These are phyloP conservation scores for Apomyelois bistriatella DNA, from an alignment of 2,888 invertebrate genomes.

Conservation along the genomic window DNA sequence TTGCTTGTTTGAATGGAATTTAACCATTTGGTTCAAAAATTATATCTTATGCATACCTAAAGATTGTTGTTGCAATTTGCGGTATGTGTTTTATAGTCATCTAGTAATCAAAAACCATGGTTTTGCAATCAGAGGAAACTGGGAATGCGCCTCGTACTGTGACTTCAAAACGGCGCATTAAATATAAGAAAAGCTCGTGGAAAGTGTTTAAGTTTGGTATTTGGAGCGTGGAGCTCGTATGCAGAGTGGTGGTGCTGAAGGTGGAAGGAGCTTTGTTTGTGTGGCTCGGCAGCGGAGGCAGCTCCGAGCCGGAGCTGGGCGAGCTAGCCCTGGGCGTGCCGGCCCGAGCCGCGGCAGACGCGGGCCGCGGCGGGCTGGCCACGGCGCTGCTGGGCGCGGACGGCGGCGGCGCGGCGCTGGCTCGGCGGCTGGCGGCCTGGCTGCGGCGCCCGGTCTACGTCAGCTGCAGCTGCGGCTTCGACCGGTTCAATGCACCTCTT, in stretches of 20 bases:
- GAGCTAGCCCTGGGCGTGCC: constrained; percentile 46
- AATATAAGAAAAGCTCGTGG: constrained; percentile 51
- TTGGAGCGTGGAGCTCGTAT: constrained; percentile 46
- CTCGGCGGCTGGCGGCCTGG: constrained; percentile 40
- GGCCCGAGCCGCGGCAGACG: constrained; percentile 19
- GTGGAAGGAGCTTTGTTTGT: constrained; percentile 49
- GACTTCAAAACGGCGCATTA: constrained; percentile 41
- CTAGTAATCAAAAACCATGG: neutral
- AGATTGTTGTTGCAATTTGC: no score
- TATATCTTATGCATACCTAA: no score
- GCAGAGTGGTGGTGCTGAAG: constrained; percentile 42
- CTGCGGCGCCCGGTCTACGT: constrained; percentile 44
- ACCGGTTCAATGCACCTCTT: constrained; percentile 46
- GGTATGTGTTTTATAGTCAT: neutral
- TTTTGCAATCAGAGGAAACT: constrained; percentile 19
- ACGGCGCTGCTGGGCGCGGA: constrained; percentile 33
- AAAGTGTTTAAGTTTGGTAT: constrained; percentile 51
- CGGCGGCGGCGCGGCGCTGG: constrained; percentile 34
- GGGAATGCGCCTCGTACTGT: constrained; percentile 30
- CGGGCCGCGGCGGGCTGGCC: constrained; percentile 26
- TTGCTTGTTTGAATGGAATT: no score
- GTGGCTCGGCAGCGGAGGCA: constrained; percentile 44
- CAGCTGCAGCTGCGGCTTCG: constrained; percentile 36
- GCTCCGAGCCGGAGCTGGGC: constrained; percentile 26
- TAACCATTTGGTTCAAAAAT: no score